Evolutionary conservation across 2,113 vertebrate genomes (phyloP), one percentile per base, ranked within the genome.

Genomic region (Corydoras sp.): DNA sequence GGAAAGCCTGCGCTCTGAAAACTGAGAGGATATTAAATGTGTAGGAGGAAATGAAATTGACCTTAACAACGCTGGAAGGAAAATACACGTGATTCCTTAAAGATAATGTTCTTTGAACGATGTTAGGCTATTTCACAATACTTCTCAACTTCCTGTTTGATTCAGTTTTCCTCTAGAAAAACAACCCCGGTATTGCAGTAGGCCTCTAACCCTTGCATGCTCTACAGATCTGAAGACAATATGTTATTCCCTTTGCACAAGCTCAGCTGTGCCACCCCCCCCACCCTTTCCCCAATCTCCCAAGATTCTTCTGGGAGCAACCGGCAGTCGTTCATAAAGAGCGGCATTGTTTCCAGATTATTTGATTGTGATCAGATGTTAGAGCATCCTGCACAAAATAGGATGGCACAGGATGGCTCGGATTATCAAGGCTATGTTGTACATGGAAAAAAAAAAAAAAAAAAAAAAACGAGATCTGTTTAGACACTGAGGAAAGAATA

Each of bases 361-460:
- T 88, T 90, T 90, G 86, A 89, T 90, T 89, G 86, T 90, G 86
- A 88, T 89, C 87, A 90, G 87, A 89, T 88, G 87, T 88, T 73
- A 73, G 74, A 83, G 82, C 80, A 85, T 88, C 81, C 81, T 83
- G 86, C 79, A 85, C 85, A 87, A 86, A 86, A 84, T 77, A 73
- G 82, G 84, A 86, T 83, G 84, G 80, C 58, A 85, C 79, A 76
- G 73, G 65, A 77, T 83, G 81, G 79, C 81, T 81, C 74, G 59
- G 79, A 77, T 77, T 80, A 80, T 79, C 75, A 74, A 58, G 58
- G 75, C 70, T 73, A 56, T 54, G 58, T 74, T 71, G 51, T 76
- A 79, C 51, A 53, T 80, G 77, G 75, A 85, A 79, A 68, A 79
- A 79, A 71, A 67, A 66, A 24, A 24, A 2, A 85, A 79, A 68